These are phyloP conservation scores for Pterocles orientalis DNA, from an alignment of 2,113 vertebrate species.

Conservation along the genomic window DNA sequence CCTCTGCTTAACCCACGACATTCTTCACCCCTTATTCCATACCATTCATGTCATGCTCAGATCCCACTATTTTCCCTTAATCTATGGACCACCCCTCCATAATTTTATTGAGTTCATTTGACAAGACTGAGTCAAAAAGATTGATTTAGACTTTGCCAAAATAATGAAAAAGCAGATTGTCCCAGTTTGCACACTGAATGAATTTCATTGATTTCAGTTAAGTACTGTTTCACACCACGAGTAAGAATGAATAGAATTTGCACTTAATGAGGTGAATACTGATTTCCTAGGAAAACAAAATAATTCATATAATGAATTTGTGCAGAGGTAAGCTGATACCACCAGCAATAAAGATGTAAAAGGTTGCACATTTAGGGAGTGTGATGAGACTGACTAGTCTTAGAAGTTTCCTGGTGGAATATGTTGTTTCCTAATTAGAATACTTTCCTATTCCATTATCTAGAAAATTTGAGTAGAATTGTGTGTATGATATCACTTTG, in stretches of 20 bases:
- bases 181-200: neutral
- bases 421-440: neutral
- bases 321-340: neutral
- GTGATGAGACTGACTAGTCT: neutral
- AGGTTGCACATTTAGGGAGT: neutral
- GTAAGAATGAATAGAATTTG: neutral
- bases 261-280: neutral
- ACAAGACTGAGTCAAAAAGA: neutral
- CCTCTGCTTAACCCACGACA: too few relatives aligned
- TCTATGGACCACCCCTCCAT: too few relatives aligned
- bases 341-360: neutral
- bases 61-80: too few relatives aligned
- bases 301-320: neutral
- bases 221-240: neutral
- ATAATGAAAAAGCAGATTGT: neutral
- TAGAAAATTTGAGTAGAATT: neutral
- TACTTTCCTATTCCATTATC: neutral
- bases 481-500: neutral
- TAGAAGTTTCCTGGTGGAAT: neutral
- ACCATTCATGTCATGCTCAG: too few relatives aligned
- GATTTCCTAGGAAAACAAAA: neutral
- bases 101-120: too few relatives aligned
- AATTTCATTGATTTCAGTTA: neutral
- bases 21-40: too few relatives aligned
- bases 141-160: neutral